Conservation (phyloP, 2,113 vertebrate species). For the Ophiodon elongatus region DNA sequence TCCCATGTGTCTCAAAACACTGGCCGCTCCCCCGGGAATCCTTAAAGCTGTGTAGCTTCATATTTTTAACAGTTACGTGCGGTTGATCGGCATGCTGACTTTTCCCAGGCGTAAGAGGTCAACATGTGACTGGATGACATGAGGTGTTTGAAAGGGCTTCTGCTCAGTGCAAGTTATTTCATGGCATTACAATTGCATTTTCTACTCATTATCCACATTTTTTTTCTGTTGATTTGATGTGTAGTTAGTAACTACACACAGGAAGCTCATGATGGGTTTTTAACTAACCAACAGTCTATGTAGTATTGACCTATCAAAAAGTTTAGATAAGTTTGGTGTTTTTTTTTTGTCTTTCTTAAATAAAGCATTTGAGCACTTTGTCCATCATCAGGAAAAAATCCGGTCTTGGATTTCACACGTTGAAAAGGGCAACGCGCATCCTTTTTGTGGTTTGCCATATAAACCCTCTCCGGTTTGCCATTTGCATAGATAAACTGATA, state of each 20-base stretch:
- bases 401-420: not conserved
- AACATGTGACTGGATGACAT: not conserved
- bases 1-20: slow-evolving; percentile 38
- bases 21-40: not conserved
- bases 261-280: not conserved
- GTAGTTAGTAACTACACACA: not conserved
- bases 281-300: too few species aligned
- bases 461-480: not conserved
- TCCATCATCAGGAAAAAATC: not conserved
- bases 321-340: too few species aligned
- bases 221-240: not conserved
- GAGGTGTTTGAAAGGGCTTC: not conserved
- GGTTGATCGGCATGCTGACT: not conserved
- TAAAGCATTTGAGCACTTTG: too few species aligned
- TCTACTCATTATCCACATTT: not conserved
- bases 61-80: not conserved
- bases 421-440: not conserved
- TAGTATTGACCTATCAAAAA: too few species aligned
- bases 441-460: not conserved
- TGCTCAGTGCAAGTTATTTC: not conserved
- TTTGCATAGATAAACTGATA: not conserved
- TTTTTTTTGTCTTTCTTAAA: too few species aligned
- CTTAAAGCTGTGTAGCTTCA: not conserved
- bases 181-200: not conserved
- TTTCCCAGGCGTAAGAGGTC: slow-evolving; percentile 8